phyloP scores from a whole-genome alignment of 1,140 invertebrate genomes.

The Caenorhabditis inopinata region DNA sequence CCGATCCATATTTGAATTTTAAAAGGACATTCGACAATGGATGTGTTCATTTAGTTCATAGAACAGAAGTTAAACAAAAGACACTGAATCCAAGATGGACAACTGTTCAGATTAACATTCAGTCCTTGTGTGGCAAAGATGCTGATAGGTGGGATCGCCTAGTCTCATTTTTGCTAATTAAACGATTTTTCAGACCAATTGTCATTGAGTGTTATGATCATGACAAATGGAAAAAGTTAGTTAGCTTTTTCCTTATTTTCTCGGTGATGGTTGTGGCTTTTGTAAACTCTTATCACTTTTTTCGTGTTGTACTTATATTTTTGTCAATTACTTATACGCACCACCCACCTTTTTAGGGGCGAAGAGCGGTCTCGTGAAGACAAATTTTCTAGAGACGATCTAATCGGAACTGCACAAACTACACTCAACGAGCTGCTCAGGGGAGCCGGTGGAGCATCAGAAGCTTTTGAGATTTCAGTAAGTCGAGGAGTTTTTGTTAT shows the following conservation, averaged over 20 bases:
- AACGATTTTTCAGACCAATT: conserved; percentile 25
- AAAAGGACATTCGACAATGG: conserved; percentile 69
- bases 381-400: conserved; percentile 64
- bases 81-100: conserved; percentile 72
- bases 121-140: conserved; percentile 72
- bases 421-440: conserved; percentile 65
- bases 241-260: not conserved
- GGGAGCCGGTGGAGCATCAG: conserved; percentile 41
- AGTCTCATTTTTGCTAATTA: conserved; percentile 40
- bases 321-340: not conserved
- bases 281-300: not conserved
- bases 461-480: conserved; percentile 15
- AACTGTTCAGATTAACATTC: conserved; percentile 70
- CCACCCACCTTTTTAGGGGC: not conserved
- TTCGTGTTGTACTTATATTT: too few relatives aligned
- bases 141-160: conserved; percentile 71
- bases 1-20: conserved; percentile 71
- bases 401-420: conserved; percentile 68
- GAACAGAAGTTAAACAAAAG: conserved; percentile 71
- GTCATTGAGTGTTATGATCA: conserved; percentile 53
- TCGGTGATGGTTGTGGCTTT: not conserved
- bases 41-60: conserved; percentile 69
- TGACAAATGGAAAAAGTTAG: conserved; percentile 34
- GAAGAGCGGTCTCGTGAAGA: conserved; percentile 13
- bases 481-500: too few relatives aligned